Evolutionary conservation across 2,797 vertebrate species (phyloP).

Genomic region (Alectoris magna): DNA sequence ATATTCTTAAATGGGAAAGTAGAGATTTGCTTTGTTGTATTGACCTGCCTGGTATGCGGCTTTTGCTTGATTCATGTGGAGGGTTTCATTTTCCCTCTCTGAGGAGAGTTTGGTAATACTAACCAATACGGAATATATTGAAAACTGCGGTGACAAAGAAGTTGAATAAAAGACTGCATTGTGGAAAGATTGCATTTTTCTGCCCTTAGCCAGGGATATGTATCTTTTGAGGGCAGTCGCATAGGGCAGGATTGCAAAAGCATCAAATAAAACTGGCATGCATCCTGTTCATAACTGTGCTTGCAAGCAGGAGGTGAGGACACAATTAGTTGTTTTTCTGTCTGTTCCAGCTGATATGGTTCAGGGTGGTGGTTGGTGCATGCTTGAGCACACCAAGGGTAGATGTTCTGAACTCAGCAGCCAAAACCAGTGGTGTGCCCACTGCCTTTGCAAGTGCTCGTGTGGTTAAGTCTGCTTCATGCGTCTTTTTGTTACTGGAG

Average conservation of each 20-base stretch:
- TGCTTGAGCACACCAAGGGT: background rate
- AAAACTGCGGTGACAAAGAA: background rate
- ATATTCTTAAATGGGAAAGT: background rate
- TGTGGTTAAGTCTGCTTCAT: background rate
- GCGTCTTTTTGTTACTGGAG: background rate
- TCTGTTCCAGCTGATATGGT: background rate
- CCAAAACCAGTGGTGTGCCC: background rate
- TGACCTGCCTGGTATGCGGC: background rate
- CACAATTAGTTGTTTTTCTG: background rate
- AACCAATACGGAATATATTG: background rate
- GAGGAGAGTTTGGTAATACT: background rate
- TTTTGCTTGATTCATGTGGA: background rate
- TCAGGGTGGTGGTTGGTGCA: background rate
- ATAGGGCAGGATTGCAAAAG: slow-evolving; percentile 50
- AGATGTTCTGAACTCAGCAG: background rate
- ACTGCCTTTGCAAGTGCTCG: background rate
- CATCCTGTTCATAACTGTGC: background rate
- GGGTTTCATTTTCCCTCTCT: background rate
- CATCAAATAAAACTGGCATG: background rate
- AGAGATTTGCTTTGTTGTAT: background rate
- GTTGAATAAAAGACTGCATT: background rate
- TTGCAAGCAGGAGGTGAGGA: slow-evolving; percentile 31
- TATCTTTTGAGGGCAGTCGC: slow-evolving; percentile 24
- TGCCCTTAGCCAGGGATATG: background rate
- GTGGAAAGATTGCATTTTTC: slow-evolving; percentile 6